Evolutionary conservation across 2,797 vertebrate species (phyloP).

Genomic region (Siniperca scherzeri): DNA sequence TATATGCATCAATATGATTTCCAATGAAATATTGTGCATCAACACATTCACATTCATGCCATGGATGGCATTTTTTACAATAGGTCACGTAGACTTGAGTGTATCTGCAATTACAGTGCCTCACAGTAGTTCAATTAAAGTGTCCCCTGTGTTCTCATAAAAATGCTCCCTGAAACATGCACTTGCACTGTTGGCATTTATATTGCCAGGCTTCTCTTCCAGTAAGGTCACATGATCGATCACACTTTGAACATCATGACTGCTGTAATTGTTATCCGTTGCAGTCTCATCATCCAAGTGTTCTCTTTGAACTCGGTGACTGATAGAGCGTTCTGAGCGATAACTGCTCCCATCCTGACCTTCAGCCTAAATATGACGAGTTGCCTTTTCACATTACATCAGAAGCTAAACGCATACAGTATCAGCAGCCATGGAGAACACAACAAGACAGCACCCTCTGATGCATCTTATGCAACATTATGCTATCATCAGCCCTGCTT

Average conservation of each 20-base stretch:
- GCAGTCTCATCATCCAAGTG: conserved; percentile 13
- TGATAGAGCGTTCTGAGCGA: conserved; percentile 12
- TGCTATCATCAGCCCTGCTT: conserved; percentile 26
- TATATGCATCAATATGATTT: not conserved
- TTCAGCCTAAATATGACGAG: conserved; percentile 2
- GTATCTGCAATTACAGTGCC: not conserved
- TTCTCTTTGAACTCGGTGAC: conserved; percentile 30
- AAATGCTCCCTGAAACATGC: not conserved
- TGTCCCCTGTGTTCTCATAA: not conserved
- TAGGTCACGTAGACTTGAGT: not conserved
- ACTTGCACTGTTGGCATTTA: conserved; percentile 7
- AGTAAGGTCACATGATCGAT: conserved; percentile 15
- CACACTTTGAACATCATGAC: not conserved
- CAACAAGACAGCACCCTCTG: conserved; percentile 16
- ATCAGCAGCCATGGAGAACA: not conserved
- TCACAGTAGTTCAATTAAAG: not conserved
- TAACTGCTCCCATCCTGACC: conserved; percentile 15
- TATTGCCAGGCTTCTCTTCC: not conserved
- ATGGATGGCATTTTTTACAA: not conserved
- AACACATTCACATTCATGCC: not conserved
- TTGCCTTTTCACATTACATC: conserved; percentile 14
- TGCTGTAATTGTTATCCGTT: not conserved
- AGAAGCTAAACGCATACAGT: not conserved
- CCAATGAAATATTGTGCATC: not conserved
- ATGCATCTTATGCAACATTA: conserved; percentile 41